Percentiles rank a stretch among this genome's conserved stretches.
Conservation (phyloP, 2,113 vertebrate genomes). For the Nesogale talazaci region DNA sequence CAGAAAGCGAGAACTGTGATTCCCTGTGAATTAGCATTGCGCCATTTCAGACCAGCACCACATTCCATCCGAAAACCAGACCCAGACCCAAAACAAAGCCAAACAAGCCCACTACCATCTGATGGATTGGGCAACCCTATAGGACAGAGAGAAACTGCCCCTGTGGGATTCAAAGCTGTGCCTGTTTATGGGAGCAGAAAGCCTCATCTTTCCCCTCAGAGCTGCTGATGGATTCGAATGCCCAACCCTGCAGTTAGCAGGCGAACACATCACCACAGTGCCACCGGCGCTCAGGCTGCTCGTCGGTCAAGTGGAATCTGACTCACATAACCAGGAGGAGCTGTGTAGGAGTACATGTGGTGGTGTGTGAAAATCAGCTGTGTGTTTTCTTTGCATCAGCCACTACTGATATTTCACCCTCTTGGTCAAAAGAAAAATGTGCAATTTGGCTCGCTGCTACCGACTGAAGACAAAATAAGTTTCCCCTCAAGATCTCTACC, state of each 20-base stretch:
- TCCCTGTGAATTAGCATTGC: not conserved
- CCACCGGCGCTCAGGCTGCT: no score
- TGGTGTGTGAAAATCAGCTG: not conserved
- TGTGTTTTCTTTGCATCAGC: not conserved
- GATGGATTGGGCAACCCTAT: no score
- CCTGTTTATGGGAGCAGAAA: no score
- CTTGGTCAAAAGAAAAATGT: not conserved
- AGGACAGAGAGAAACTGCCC: no score
- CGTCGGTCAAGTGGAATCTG: not conserved
- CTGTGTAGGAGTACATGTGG: not conserved
- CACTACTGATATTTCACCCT: not conserved
- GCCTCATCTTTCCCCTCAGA: no score
- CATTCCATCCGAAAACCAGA: not conserved
- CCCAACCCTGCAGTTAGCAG: no score
- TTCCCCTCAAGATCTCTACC: not conserved
- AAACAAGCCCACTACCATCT: no score
- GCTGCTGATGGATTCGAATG: no score
- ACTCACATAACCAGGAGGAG: not conserved
- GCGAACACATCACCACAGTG: no score
- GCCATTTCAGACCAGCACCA: not conserved
- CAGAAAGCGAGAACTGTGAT: not conserved
- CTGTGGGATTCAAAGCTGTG: no score
- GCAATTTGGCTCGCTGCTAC: not conserved
- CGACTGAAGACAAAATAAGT: conserved; percentile 7
- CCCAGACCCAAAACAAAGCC: no score